phyloP scores from a whole-genome alignment of 2,888 invertebrate species.

The Tricholauxania praeusta region DNA sequence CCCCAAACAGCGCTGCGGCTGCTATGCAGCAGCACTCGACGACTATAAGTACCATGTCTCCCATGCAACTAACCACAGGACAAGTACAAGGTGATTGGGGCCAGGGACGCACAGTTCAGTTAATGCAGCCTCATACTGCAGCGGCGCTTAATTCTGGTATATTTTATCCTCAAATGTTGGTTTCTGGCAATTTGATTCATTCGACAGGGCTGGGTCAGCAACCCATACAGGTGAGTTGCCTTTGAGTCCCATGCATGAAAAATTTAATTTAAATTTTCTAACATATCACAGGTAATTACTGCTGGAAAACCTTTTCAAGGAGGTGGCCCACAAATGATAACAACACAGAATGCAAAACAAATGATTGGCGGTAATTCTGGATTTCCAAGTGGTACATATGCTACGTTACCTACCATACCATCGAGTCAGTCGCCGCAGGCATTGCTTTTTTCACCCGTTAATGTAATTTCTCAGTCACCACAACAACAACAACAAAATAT shows the following conservation, averaged over 20 bases:
- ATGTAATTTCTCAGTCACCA: constrained; percentile 64
- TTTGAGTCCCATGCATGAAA: background rate
- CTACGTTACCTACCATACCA: constrained; percentile 71
- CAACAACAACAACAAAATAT: constrained; percentile 68
- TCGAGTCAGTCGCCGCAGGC: constrained; percentile 84
- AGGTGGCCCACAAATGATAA: constrained; percentile 86
- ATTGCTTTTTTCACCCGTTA: constrained; percentile 75
- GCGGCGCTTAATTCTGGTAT: constrained; percentile 78
- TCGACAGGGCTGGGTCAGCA: constrained; percentile 64
- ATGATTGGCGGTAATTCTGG: constrained; percentile 70
- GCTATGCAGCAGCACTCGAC: constrained; percentile 70
- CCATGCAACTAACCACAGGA: constrained; percentile 75
- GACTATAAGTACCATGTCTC: constrained; percentile 82
- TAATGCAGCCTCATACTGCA: constrained; percentile 79
- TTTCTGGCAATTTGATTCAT: constrained; percentile 84
- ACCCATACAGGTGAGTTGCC: constrained; percentile 71
- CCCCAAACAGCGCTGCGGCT: constrained; percentile 60
- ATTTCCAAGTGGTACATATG: constrained; percentile 73
- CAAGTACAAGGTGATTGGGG: constrained; percentile 76
- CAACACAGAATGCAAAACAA: constrained; percentile 76
- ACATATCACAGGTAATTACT: constrained; percentile 70
- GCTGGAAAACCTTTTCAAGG: constrained; percentile 88
- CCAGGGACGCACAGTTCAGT: constrained; percentile 83
- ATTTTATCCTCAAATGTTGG: constrained; percentile 82
- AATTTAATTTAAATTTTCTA: background rate